Evolutionary conservation across 2,797 vertebrate species (phyloP), one percentile per base, ranked within the genome.

Genomic region (Gymnoscopelus microlampas): DNA sequence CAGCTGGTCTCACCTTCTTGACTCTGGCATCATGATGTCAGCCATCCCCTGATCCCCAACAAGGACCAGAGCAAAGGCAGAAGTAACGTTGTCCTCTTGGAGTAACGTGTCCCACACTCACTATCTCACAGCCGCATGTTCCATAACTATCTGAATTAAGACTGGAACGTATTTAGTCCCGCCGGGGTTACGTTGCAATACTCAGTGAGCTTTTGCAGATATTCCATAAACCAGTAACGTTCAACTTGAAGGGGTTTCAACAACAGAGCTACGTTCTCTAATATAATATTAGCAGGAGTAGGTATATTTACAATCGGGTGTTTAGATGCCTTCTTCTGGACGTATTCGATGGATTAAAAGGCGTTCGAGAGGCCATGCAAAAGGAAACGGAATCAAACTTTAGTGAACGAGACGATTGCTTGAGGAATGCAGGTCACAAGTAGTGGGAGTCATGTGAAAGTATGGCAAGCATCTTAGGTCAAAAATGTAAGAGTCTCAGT

Each of bases 351-450:
- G 24, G 19, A 12, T 3, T 29, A 50, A 10, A 19, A 4, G 3
- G 12, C 3, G 50, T 50, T 51, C 6, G 6, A 62, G 3, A n/a
- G 3, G 13, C 3, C 9, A 12, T 24, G 8, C 11, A 47, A 60
- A 19, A 60, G 12, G 0, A 35, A 55, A 58, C 2, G 5, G 3
- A 63, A 7, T 1, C 1, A 14, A 29, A 26, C 48, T 19, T 8
- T 35, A 0, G 2, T 2, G 4, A 4, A 9, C 4, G 6, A 53
- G n/a, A 5, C 26, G 24, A 61, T 60, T 71, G 29, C 32, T 57
- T 15, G 60, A 90, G 86, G 92, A 94, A 93, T 93, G 90, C 78
- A 19, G 77, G 55, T 94, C 94, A 95, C 91, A 94, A 86, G 92
- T 55, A 82, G 67, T 3, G 19, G 24, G 14, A 85, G 92, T 95